Evolutionary conservation across 2,797 vertebrate species (phyloP).

Genomic region (Phalanger gymnotis): DNA sequence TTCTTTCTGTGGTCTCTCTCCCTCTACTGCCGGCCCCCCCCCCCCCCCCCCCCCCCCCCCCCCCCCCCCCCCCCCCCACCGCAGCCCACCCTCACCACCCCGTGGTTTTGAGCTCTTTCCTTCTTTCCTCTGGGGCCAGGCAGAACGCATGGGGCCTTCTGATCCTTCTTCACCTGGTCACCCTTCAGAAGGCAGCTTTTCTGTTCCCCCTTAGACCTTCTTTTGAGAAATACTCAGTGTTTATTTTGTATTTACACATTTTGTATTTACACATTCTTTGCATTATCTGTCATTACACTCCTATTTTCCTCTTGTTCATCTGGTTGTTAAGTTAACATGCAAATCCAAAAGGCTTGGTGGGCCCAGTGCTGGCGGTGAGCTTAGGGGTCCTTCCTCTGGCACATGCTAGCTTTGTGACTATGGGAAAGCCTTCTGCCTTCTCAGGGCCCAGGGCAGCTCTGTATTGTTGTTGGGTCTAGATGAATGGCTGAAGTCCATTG

Average conservation of each 20-base stretch:
- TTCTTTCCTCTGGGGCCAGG: background rate
- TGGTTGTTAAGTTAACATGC: background rate
- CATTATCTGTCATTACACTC: background rate
- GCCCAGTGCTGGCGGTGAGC: background rate
- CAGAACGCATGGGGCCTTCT: background rate
- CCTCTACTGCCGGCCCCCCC: too few relatives aligned
- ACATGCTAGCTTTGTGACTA: background rate
- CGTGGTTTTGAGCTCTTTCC: background rate
- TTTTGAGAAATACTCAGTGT: background rate
- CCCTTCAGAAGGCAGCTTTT: background rate
- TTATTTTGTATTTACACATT: background rate
- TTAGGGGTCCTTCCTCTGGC: background rate
- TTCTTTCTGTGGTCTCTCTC: background rate
- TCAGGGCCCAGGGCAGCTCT: background rate
- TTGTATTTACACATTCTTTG: background rate
- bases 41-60: too few relatives aligned
- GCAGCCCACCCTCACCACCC: too few relatives aligned
- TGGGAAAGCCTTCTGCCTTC: background rate
- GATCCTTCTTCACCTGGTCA: background rate
- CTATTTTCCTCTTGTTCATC: background rate
- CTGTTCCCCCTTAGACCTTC: background rate
- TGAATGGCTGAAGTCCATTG: background rate
- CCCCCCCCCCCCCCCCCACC: too few relatives aligned
- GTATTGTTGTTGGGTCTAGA: background rate
- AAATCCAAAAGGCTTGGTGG: background rate